Base-by-base conservation (phyloP, 2,113 vertebrate species). In the Stomatorhinus ivindoensis region DNA sequence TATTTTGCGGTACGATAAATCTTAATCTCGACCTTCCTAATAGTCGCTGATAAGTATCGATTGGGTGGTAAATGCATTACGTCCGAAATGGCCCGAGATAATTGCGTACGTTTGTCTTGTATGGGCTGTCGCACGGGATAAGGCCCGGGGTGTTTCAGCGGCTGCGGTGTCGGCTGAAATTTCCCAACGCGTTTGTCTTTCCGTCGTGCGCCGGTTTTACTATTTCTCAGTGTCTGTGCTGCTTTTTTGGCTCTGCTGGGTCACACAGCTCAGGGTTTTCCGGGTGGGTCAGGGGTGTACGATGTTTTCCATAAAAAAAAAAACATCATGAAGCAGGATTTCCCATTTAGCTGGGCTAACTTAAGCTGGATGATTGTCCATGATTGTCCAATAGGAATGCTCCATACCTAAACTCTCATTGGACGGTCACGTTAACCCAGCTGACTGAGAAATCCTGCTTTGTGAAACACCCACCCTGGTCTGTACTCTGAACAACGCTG, bases 11-110 rank as follows among this genome's bases (percentile, higher is more conserved):
- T 87, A 53, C 85, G 4, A 87, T 87, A 53, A 87, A 87, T 87
- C 85, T 87, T 87, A 87, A 87, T 55, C 48, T 55, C 19, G 48
- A 19, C 50, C 44, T 35, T 55, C 31, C 48, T 53, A 55, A 87
- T 87, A 31, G 85, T 39, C 19, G 48, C 48, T 53, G 85, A 87
- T 87, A 87, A 53, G 48, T 87, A 53, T 87, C 27, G 85, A 87
- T 55, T 55, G n/a, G 50, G 50, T 19, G 50, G 47, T 87, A 87
- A 87, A 87, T 55, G 47, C 85, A 87, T 87, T 87, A 87, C n/a
- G n/a, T 53, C 47, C 9, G 85, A 39, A 87, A 87, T 53, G 48
- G 50, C 31, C 85, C n/a, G n/a, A 53, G 48, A 87, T 87, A 87
- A 87, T 87, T 87, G 85, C 47, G 31, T 50, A 39, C 48, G 27